Evolutionary conservation across 2,113 vertebrate species (phyloP).

Genomic region (Dromas ardeola): DNA sequence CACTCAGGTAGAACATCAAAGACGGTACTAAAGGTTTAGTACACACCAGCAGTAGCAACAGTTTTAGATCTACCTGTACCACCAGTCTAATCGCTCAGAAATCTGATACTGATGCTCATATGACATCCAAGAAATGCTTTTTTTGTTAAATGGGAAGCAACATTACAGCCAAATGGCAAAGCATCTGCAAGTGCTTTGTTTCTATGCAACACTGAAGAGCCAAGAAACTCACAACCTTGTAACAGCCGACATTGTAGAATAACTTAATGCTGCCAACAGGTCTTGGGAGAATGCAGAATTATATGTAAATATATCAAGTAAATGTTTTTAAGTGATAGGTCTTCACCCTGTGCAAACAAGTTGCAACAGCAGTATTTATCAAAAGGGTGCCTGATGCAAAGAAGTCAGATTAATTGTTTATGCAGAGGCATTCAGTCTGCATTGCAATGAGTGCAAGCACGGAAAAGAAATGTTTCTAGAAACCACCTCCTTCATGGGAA

Average conservation of each 20-base stretch:
- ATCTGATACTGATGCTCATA: slow-evolving; percentile 42
- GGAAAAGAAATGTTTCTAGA: background rate
- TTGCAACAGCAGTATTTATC: slow-evolving; percentile 46
- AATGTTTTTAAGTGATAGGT: slow-evolving; percentile 64
- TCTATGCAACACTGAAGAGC: background rate
- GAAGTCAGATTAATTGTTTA: slow-evolving; percentile 59
- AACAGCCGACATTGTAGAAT: slow-evolving; percentile 55
- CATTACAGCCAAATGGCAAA: slow-evolving; percentile 53
- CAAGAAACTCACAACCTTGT: slow-evolving; percentile 50
- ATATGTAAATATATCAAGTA: slow-evolving; percentile 49
- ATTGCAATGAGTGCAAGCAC: slow-evolving; percentile 17
- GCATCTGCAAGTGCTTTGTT: slow-evolving; percentile 40
- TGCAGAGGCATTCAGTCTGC: slow-evolving; percentile 44
- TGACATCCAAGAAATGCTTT: slow-evolving; percentile 39
- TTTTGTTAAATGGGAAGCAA: slow-evolving; percentile 43
- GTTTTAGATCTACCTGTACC: slow-evolving; percentile 32
- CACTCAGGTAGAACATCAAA: slow-evolving; percentile 58
- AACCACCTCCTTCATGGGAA: background rate
- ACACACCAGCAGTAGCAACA: slow-evolving; percentile 21
- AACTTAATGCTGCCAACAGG: slow-evolving; percentile 32
- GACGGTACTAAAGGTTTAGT: background rate
- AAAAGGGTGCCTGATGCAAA: slow-evolving; percentile 28
- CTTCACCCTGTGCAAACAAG: slow-evolving; percentile 65
- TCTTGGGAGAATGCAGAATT: slow-evolving; percentile 58
- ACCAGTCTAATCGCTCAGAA: background rate